A percentile compares a stretch with the other conserved stretches of the same genome.
Evolutionary conservation across 2,797 vertebrate species (phyloP).

Genomic region (Benthosema pterotum): DNA sequence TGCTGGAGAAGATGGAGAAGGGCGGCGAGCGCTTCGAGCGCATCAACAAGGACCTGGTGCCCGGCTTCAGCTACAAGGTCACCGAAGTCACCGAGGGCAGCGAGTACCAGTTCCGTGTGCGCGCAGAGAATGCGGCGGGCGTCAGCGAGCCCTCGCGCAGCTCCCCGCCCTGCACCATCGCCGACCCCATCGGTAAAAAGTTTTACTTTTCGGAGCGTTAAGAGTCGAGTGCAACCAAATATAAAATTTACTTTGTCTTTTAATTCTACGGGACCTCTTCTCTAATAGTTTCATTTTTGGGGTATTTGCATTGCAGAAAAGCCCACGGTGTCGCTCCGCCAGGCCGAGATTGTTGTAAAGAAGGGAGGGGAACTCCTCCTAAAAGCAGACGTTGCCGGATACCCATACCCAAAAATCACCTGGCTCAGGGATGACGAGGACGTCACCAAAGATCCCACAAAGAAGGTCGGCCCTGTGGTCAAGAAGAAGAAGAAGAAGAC

Average conservation of each 20-base stretch:
- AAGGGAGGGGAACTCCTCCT: conserved; percentile 90
- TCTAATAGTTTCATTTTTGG: no score
- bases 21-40: conserved; percentile 91
- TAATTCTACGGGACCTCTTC: no score
- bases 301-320: conserved; percentile 80
- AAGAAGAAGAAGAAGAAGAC: conserved; percentile 81
- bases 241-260: no score
- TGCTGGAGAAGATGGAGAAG: conserved; percentile 93
- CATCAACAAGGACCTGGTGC: conserved; percentile 90
- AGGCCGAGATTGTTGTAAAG: conserved; percentile 85
- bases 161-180: conserved; percentile 84
- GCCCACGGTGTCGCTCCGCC: conserved; percentile 87
- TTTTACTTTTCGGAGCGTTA: no score
- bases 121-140: conserved; percentile 95
- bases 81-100: conserved; percentile 89
- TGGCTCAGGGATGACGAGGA: conserved; percentile 92
- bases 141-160: conserved; percentile 93
- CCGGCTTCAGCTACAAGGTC: conserved; percentile 87
- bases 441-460: conserved; percentile 87
- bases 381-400: conserved; percentile 90
- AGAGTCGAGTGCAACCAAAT: no score
- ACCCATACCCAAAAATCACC: conserved; percentile 92
- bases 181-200: conserved; percentile 88
- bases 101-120: conserved; percentile 94
- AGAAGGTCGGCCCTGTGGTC: conserved; percentile 75